A percentile compares a stretch with the other conserved stretches of the same genome.
Evolutionary conservation across 2,888 invertebrate species (phyloP).

Genomic region (Aelia acuminata): DNA sequence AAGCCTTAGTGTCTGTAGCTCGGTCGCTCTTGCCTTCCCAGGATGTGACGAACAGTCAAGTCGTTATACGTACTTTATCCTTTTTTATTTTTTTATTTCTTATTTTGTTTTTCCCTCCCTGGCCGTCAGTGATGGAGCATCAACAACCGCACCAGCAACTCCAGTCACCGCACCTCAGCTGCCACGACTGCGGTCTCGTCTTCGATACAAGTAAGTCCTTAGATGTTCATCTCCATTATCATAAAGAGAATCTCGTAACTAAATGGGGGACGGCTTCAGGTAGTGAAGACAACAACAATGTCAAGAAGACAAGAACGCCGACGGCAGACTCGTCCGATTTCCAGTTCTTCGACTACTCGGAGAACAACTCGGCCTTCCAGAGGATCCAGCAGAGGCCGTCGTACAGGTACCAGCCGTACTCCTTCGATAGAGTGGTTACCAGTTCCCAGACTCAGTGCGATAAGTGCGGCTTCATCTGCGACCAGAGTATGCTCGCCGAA

Average conservation of each 20-base stretch:
- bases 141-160: constrained; percentile 43
- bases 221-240: constrained; percentile 85
- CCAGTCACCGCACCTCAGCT: constrained; percentile 72
- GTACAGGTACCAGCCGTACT: constrained; percentile 65
- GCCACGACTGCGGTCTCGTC: constrained; percentile 82
- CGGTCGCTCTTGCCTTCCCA: background rate
- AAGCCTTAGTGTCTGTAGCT: constrained; percentile 24
- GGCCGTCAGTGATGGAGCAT: constrained; percentile 32
- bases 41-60: constrained; percentile 56
- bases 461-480: constrained; percentile 86
- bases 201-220: constrained; percentile 83
- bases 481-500: constrained; percentile 81
- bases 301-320: constrained; percentile 66
- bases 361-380: constrained; percentile 70
- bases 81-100: constrained; percentile 62
- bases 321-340: constrained; percentile 84
- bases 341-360: constrained; percentile 70
- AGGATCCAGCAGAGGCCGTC: constrained; percentile 51
- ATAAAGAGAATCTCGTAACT: constrained; percentile 81
- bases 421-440: constrained; percentile 68
- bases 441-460: constrained; percentile 83
- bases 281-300: constrained; percentile 72
- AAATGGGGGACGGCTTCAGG: constrained; percentile 75
- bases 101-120: constrained; percentile 43
- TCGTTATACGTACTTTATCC: constrained; percentile 41